phyloP scores from a whole-genome alignment of 2,888 invertebrate species.

The Melieria crassipennis region DNA sequence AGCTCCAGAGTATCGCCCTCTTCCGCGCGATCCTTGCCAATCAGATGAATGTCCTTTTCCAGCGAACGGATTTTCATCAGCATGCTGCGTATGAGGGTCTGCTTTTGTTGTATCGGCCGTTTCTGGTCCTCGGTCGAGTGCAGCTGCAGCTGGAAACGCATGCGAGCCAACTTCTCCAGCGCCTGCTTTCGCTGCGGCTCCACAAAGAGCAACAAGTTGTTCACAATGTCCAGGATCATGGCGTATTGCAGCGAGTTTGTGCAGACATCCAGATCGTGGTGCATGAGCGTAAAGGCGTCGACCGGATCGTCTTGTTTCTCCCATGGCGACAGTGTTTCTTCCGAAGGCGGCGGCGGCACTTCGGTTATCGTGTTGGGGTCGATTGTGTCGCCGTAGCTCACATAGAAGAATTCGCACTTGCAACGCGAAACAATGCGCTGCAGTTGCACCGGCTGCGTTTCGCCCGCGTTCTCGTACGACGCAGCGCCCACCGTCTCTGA shows the following conservation, averaged over 20 bases:
- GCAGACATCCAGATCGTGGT: constrained; percentile 98
- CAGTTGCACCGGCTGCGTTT: constrained; percentile 74
- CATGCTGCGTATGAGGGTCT: constrained; percentile 79
- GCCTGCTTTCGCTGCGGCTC: constrained; percentile 95
- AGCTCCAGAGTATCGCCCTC: constrained; percentile 71
- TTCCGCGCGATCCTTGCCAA: constrained; percentile 82
- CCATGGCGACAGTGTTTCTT: constrained; percentile 79
- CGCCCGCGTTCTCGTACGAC: constrained; percentile 72
- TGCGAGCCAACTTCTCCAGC: constrained; percentile 83
- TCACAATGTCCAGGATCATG: constrained; percentile 97
- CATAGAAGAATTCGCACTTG: constrained; percentile 98
- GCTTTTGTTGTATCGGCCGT: constrained; percentile 89
- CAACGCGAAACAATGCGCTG: constrained; percentile 98
- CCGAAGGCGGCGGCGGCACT: constrained; percentile 77
- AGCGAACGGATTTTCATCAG: constrained; percentile 84
- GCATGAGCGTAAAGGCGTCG: constrained; percentile 97
- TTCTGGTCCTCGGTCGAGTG: constrained; percentile 92
- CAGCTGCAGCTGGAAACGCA: constrained; percentile 94
- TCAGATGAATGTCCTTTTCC: constrained; percentile 89
- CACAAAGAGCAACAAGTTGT: constrained; percentile 95
- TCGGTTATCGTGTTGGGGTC: constrained; percentile 69
- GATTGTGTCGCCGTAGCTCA: constrained; percentile 84
- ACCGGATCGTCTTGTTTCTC: constrained; percentile 87
- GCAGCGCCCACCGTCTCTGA: constrained; percentile 88
- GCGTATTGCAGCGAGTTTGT: constrained; percentile 95